phyloP scores from a whole-genome alignment of 2,113 vertebrate genomes.

The Phalacrocorax carbo region DNA sequence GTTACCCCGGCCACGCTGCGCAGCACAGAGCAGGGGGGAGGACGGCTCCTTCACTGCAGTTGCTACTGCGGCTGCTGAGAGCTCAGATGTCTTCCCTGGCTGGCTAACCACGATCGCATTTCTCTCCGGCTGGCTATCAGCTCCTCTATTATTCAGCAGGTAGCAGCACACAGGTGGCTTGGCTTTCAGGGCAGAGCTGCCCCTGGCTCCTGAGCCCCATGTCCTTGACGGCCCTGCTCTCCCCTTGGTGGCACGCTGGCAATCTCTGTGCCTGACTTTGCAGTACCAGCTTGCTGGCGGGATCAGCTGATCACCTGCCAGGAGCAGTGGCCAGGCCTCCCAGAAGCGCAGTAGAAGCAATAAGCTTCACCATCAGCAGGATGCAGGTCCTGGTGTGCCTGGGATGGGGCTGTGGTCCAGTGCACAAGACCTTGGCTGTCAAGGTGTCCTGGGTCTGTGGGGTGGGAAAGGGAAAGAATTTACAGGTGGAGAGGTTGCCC shows the following conservation, averaged over 20 bases:
- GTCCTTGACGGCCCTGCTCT: not conserved
- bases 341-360: accelerated
- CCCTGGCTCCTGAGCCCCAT: not conserved
- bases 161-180: conserved; percentile 43
- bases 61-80: not conserved
- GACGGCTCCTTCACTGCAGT: not conserved
- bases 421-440: too few relatives aligned
- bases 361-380: not conserved
- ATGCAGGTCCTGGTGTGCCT: accelerated
- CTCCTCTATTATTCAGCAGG: conserved; percentile 67
- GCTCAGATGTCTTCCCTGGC: conserved; percentile 27
- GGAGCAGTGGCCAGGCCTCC: not conserved
- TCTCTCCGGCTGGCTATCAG: conserved; percentile 12
- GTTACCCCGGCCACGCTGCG: not conserved
- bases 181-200: conserved; percentile 19
- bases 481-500: not conserved
- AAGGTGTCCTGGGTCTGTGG: not conserved
- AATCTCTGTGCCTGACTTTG: conserved; percentile 55
- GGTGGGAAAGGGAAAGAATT: not conserved
- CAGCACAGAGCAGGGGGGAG: not conserved
- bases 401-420: not conserved
- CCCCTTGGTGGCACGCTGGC: not conserved
- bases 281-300: not conserved
- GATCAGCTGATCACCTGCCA: conserved; percentile 33
- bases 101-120: conserved; percentile 31